phyloP scores from a whole-genome alignment of 2,797 vertebrate genomes.

The Falco naumanni region DNA sequence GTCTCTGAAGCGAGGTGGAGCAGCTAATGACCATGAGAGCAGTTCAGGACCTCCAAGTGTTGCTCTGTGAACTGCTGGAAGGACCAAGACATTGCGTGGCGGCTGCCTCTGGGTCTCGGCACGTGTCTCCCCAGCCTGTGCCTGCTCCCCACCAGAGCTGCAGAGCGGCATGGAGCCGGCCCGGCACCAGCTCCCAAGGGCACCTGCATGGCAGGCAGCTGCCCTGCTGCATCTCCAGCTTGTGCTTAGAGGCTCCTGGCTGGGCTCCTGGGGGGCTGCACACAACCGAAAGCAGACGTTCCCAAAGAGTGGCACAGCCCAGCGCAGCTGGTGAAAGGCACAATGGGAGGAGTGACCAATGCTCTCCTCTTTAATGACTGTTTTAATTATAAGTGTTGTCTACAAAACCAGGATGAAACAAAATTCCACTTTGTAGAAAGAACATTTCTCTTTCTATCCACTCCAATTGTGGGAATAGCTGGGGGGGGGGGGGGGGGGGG shows the following conservation, averaged over 20 bases:
- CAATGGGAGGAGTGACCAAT: background rate
- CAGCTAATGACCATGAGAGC: background rate
- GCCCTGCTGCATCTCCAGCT: background rate
- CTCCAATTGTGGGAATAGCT: background rate
- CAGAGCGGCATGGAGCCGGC: background rate
- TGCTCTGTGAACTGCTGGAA: background rate
- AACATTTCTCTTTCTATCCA: background rate
- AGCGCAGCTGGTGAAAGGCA: background rate
- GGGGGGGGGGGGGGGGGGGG: too few relatives aligned
- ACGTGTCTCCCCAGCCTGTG: background rate
- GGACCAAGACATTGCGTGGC: background rate
- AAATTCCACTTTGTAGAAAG: background rate
- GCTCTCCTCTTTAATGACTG: background rate
- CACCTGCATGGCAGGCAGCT: background rate
- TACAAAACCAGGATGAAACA: background rate
- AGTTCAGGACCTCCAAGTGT: background rate
- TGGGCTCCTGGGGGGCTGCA: too few relatives aligned
- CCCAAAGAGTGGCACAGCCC: too few relatives aligned
- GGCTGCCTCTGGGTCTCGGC: accelerated
- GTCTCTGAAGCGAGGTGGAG: background rate
- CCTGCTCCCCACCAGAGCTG: background rate
- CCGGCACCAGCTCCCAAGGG: background rate
- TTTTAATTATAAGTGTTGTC: background rate
- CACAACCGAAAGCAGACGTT: background rate
- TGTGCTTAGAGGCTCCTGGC: background rate